phyloP scores from a whole-genome alignment of 1,140 invertebrate species.

The Kradibia gibbosae region DNA sequence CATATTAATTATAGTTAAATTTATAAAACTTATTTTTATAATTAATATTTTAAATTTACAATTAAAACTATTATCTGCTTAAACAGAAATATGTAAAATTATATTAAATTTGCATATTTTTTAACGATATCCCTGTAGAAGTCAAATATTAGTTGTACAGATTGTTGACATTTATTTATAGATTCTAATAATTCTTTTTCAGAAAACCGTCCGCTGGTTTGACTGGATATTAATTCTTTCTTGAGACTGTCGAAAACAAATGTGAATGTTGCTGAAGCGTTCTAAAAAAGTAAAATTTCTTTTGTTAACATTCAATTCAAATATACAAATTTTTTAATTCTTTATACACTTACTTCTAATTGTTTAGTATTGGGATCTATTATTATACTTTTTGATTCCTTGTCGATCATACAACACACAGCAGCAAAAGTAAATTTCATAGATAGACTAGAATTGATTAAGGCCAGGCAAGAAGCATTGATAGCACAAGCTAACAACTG shows the following conservation, averaged over 20 bases:
- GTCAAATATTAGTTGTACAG: constrained; percentile 79
- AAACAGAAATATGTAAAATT: constrained; percentile 41
- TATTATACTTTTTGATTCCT: constrained; percentile 75
- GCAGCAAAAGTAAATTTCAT: constrained; percentile 88
- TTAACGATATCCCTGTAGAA: constrained; percentile 79
- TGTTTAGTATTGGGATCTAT: constrained; percentile 78
- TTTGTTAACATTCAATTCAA: constrained; percentile 28
- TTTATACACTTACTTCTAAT: constrained; percentile 66
- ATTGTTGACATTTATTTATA: constrained; percentile 76
- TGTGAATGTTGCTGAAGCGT: constrained; percentile 76
- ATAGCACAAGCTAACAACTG: constrained; percentile 84
- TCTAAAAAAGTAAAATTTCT: constrained; percentile 53
- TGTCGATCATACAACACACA: constrained; percentile 80
- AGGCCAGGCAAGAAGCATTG: constrained; percentile 86
- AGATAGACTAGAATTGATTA: constrained; percentile 85
- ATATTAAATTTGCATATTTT: constrained; percentile 74
- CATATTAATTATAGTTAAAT: no score
- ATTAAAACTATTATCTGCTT: no score
- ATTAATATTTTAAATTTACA: no score
- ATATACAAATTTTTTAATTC: constrained; percentile 9
- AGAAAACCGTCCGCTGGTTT: constrained; percentile 80
- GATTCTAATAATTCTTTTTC: constrained; percentile 78
- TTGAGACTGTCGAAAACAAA: constrained; percentile 82
- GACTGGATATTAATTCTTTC: constrained; percentile 77
- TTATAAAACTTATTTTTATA: no score